Evolutionary conservation across 2,888 invertebrate species (phyloP), one percentile per base, ranked within the genome.

Genomic region (Fragum sueziense): DNA sequence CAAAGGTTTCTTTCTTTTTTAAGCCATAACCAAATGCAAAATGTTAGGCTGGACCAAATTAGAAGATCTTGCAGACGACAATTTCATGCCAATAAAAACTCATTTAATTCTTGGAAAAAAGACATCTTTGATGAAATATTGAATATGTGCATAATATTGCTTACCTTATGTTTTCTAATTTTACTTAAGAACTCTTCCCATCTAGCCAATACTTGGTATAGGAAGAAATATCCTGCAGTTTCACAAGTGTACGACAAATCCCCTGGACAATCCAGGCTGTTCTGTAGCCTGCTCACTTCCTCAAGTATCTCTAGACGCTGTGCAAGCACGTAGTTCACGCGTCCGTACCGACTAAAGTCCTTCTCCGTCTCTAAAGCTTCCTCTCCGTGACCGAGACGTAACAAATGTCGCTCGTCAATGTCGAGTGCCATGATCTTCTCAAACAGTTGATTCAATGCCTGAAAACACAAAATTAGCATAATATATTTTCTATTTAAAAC

Each of bases 331-430:
- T 98, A 99, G 94, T 99, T 99, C 1, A 99, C 99, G 74, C 99
- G 96, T 0, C 99, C 99, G 93, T 99, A 99, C 94, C 97, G 95
- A 91, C 99, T 99, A 94, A 98, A 99, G 93, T 99, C 99, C 93
- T 99, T 99, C 92, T 99, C 99, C 0, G 99, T 99, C 93, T 99
- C 99, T 71, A 99, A 94, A 0, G 98, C 97, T 92, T 99, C 99
- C 93, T 99, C 99, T 20, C 99, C 99, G 90, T 99, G 99, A 90
- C 99, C 99, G 76, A 99, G 95, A 96, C 99, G 98, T 76, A 99
- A 93, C 83, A 99, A 94, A 95, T 99, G 99, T 0, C 99, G 94
- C 93, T 99, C 99, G 90, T 99, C 99, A 47, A 99, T 97, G 92
- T 99, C 99, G 79, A 99, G 94, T 1, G 97, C 97, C 93, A 99